Base-by-base conservation (phyloP, 1,140 invertebrate genomes). In the Temnothorax nylanderi region DNA sequence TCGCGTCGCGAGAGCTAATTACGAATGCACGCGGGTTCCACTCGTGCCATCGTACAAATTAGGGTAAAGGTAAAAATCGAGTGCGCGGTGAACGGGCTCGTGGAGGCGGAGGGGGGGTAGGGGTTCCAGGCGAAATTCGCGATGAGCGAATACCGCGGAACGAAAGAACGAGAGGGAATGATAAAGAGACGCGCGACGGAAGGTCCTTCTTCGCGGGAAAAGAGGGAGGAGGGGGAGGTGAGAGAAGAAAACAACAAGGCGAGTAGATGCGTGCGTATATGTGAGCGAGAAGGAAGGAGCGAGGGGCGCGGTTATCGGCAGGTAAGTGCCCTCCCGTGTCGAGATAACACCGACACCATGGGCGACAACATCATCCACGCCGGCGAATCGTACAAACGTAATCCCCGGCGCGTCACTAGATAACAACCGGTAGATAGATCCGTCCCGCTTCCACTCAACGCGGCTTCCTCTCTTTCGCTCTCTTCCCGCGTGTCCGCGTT, bases 261-360 rank as follows among this genome's bases (percentile, higher is more conserved):
- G n/a, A 26, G 69, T 62, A 62, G 44, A 84, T 75, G 44, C 54
- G n/a, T 75, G 41, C 41, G 80, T 84, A 75, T 34, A 62, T 64
- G 72, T 51, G 51, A 41, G 71, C 34, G 49, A 87, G 85, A 87
- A 58, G 80, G 88, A 89, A 88, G 64, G 21, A 85, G 71, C 87
- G 62, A 77, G 82, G 69, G 47, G 58, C 41, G 89, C 90, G 91
- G 91, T 94, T 95, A 95, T 95, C 94, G 91, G 92, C 69, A 90
- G 94, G 93, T 95, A 94, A 95, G 94, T 95, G 94, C 94, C 94
- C 94, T 94, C 93, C 89, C 92, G 91, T 94, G 94, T 94, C 91
- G 91, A 94, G 94, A 94, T 95, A 95, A 94, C 89, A 89, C 90
- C 93, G 93, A 95, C 94, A 94, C 93, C 94, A 94, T 88, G 90